Base-by-base conservation (phyloP, 1,140 invertebrate genomes). In the Archivesica marissinica region DNA sequence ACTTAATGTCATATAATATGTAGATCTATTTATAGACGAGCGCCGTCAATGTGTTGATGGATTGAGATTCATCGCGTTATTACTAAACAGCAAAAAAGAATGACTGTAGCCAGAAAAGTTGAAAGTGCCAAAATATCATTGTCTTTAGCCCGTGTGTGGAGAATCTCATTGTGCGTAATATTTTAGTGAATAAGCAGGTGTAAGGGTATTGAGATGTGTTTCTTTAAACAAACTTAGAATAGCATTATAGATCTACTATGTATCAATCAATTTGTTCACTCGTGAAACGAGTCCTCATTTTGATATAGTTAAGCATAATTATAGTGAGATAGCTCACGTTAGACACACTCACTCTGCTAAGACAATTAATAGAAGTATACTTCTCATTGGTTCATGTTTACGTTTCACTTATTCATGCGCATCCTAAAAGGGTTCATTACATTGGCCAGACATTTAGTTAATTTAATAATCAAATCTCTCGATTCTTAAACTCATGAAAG, bases 281-380 rank as follows among this genome's bases (percentile, higher is more conserved):
- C 72, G 72, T 75, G 25, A 75, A 75, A 75, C 72, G 72, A 75
- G 72, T 52, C n/a, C 17, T 54, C 28, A 59, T 59, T 59, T 25
- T 4, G 4, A 59, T 7, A 7, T 59, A n/a, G n/a, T n/a, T n/a
- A n/a, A n/a, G n/a, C n/a, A n/a, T n/a, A n/a, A n/a, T n/a, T n/a
- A n/a, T n/a, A n/a, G 4, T 59, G 25, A 59, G 54, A 59, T 2
- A 6, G 1, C 7, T 59, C 54, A 59, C 25, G 54, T 30, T 23
- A 4, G 23, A 3, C 20, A 28, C 7, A 59, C 23, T 59, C 11
- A 28, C 33, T 11, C n/a, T 2, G 25, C 54, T 30, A 30, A 28
- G n/a, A 59, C n/a, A n/a, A n/a, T n/a, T n/a, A n/a, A n/a, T n/a
- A 6, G 54, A 59, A 4, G 4, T 59, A 11, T 54, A 4, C 7